These are phyloP conservation scores for Miltochrista miniata DNA, from an alignment of 2,888 invertebrate genomes.

Conservation along the genomic window DNA sequence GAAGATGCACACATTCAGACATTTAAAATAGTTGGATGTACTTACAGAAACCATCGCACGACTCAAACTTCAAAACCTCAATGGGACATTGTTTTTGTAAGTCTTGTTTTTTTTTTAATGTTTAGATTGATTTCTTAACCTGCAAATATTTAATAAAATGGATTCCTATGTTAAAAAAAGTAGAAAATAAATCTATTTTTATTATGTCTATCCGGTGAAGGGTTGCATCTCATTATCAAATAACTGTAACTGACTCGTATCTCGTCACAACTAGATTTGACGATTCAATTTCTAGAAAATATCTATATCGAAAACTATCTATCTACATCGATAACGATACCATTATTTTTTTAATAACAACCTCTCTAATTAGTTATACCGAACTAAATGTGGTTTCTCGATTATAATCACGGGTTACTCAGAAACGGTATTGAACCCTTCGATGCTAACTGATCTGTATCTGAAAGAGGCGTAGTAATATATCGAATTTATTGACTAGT, in stretches of 20 bases:
- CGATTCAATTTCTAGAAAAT: conserved; percentile 3
- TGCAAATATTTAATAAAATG: too few species aligned
- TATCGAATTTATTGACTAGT: conserved; percentile 7
- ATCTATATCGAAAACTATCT: conserved; percentile 14
- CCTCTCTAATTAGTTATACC: conserved; percentile 31
- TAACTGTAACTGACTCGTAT: neutral
- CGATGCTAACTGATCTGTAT: conserved; percentile 6
- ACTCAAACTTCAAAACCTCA: too few species aligned
- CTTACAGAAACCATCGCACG: too few species aligned
- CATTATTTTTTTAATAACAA: conserved; percentile 31
- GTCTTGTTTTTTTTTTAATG: too few species aligned
- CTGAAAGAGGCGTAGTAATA: conserved; percentile 3
- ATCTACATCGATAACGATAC: conserved; percentile 14
- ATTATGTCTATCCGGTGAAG: too few species aligned
- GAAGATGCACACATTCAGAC: too few species aligned
- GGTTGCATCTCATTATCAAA: too few species aligned
- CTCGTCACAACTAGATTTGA: neutral
- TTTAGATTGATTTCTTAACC: too few species aligned
- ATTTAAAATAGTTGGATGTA: too few species aligned
- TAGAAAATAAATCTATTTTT: too few species aligned
- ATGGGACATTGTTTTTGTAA: too few species aligned
- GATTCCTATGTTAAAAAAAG: too few species aligned
- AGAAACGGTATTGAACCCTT: conserved; percentile 25
- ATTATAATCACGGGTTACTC: conserved; percentile 29
- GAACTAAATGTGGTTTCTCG: conserved; percentile 13